Base-by-base conservation (phyloP, 1,140 invertebrate species). In the Diorhabda sublineata region DNA sequence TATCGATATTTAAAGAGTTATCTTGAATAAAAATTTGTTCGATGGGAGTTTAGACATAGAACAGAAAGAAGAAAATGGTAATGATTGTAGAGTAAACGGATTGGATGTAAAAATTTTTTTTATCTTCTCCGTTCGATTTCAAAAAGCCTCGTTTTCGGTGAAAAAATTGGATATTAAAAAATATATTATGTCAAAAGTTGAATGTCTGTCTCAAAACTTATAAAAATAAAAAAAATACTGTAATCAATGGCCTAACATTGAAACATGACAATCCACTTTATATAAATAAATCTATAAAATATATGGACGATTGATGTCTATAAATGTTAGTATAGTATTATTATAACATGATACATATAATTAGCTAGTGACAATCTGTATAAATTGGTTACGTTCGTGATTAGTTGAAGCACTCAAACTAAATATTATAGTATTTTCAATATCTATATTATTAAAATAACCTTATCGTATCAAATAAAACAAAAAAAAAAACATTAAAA, bases 171-270 rank as follows among this genome's bases (percentile, higher is more conserved):
- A 26, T 26, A 26, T 26, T 26, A 26, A 26, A 26, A 26, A 26
- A 26, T 26, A 26, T 26, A 26, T 62, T 58, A 69, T 65, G 42
- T 71, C 59, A 64, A 65, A 66, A 66, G 64, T 59, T 73, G 67
- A 70, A 75, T 75, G 73, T 76, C 70, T 71, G 74, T 68, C 76
- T 74, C 72, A 67, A 75, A 26, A 26, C 26, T 26, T 52, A 52
- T n/a, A 8, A 52, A 71, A 69, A 70, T 45, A 75, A 75, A 76
- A 11, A 42, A 65, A 52, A 67, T 58, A 58, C 41, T 52, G 47
- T 69, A 75, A 74, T 76, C 74, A 75, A 78, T 77, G 77, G 75
- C 77, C 76, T 77, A 78, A 77, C 77, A 74, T 76, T 76, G 76
- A 77, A 78, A 78, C 74, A 73, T 68, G 77, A 78, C 77, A 78